Percentiles rank a stretch among this genome's conserved stretches.
These are phyloP conservation scores for Erpobdella octoculata DNA, from an alignment of 2,888 invertebrate species.

Conservation along the genomic window DNA sequence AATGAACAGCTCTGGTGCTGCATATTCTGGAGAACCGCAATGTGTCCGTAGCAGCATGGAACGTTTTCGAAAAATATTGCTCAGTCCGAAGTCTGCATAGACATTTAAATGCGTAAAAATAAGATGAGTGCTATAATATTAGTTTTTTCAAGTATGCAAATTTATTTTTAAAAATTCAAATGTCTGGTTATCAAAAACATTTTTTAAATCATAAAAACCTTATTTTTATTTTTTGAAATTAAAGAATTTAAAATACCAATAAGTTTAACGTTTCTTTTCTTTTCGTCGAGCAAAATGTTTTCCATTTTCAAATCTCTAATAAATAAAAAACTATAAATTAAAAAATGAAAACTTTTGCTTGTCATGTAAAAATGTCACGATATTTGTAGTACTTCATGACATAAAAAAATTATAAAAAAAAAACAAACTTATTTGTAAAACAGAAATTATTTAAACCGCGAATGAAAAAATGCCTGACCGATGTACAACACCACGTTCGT, in stretches of 20 bases:
- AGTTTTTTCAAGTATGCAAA: not conserved
- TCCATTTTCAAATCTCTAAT: slow-evolving; percentile 70
- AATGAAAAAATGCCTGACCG: slow-evolving; percentile 54
- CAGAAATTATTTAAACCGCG: not conserved
- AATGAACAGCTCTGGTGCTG: slow-evolving; percentile 68
- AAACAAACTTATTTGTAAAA: not conserved
- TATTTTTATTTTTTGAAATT: no score
- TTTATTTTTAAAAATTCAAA: no score
- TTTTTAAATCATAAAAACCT: no score
- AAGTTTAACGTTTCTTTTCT: slow-evolving; percentile 65
- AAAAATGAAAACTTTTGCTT: not conserved
- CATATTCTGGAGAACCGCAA: slow-evolving; percentile 72
- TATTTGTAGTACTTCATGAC: not conserved
- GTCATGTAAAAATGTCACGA: not conserved
- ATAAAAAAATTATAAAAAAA: not conserved
- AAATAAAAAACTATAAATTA: not conserved
- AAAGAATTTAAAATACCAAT: slow-evolving; percentile 51
- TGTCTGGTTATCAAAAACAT: no score
- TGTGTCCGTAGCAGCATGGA: slow-evolving; percentile 64
- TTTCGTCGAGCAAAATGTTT: slow-evolving; percentile 66
- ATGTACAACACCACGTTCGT: slow-evolving; percentile 63
- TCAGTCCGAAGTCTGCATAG: slow-evolving; percentile 65
- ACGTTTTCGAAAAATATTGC: slow-evolving; percentile 61
- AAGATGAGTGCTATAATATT: not conserved
- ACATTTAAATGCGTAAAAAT: not conserved